Conservation (phyloP, 1,140 invertebrate species). For the Teleopsis dalmanni region DNA sequence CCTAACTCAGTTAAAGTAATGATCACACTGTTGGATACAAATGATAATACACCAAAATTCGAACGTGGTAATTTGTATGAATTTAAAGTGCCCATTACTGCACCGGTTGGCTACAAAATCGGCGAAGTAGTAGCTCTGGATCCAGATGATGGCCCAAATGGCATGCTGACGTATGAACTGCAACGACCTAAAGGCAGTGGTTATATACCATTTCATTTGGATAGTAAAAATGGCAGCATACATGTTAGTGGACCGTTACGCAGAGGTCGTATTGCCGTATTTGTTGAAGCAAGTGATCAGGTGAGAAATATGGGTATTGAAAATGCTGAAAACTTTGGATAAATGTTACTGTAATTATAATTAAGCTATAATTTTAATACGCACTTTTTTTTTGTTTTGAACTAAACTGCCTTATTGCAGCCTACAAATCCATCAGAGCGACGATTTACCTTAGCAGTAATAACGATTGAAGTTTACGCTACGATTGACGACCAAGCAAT, state of each 20-base stretch:
- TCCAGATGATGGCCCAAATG: constrained; percentile 73
- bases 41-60: constrained; percentile 81
- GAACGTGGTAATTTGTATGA: constrained; percentile 74
- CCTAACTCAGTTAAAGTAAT: constrained; percentile 62
- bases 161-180: constrained; percentile 66
- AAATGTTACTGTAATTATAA: neutral
- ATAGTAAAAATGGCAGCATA: constrained; percentile 62
- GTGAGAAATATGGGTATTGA: constrained; percentile 4
- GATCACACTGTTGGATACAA: constrained; percentile 74
- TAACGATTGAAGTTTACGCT: constrained; percentile 60
- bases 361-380: neutral
- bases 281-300: constrained; percentile 75
- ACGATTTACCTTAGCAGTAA: constrained; percentile 72
- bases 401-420: constrained; percentile 12
- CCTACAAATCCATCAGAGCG: constrained; percentile 72
- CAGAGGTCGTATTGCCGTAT: constrained; percentile 65
- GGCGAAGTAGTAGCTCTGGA: constrained; percentile 69
- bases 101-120: constrained; percentile 58
- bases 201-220: constrained; percentile 62
- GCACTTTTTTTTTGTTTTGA: neutral
- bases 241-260: constrained; percentile 58
- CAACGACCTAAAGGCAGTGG: constrained; percentile 58
- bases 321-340: too few species aligned
- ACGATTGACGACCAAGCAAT: constrained; percentile 56
- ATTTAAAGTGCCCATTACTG: constrained; percentile 61